phyloP scores from a whole-genome alignment of 2,113 vertebrate genomes.

The Sylvietta virens region DNA sequence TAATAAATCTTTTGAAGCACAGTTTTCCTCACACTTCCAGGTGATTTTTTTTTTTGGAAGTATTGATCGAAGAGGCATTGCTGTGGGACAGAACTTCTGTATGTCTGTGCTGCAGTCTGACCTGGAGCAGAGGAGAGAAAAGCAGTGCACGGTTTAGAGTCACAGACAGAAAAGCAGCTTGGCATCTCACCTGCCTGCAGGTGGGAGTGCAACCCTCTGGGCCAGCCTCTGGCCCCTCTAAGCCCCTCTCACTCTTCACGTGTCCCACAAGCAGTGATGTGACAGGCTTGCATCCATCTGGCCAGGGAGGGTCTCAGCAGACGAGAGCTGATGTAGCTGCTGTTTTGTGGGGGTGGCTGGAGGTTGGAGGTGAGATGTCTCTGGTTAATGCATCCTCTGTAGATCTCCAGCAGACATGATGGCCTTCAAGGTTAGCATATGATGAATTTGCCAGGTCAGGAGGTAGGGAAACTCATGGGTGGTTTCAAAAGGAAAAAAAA shows the following conservation, averaged over 20 bases:
- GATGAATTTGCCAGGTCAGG: background rate
- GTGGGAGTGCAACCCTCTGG: background rate
- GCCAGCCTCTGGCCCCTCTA: background rate
- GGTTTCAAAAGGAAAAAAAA: background rate
- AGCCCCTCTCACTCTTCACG: background rate
- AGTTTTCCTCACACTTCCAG: background rate
- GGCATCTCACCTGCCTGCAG: background rate
- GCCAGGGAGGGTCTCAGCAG: background rate
- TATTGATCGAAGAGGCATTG: background rate
- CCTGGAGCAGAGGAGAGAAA: background rate
- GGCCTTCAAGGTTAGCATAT: background rate
- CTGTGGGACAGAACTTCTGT: background rate
- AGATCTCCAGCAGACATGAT: background rate
- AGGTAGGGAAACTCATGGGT: background rate
- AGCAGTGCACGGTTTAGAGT: background rate
- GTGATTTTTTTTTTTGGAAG: background rate
- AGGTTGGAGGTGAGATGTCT: background rate
- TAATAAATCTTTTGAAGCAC: slow-evolving; percentile 74
- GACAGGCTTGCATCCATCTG: background rate
- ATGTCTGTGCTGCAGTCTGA: background rate
- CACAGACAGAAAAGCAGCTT: background rate
- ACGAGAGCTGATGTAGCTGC: background rate
- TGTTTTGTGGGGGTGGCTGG: background rate
- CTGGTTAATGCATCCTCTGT: background rate
- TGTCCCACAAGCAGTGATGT: background rate